phyloP scores from a whole-genome alignment of 1,140 invertebrate genomes.

The Drosophila kanapiae region DNA sequence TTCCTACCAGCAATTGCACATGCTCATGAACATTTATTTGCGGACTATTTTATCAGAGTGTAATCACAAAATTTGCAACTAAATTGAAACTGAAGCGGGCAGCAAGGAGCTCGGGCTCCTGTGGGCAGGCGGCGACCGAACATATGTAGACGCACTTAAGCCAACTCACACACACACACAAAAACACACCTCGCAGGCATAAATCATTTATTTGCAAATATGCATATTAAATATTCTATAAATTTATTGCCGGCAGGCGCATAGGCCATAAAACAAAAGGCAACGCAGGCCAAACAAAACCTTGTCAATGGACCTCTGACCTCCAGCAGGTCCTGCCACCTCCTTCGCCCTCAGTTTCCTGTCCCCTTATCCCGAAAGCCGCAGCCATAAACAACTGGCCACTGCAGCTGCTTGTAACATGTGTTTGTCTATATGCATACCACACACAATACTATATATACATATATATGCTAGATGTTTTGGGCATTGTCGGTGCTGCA shows the following conservation, averaged over 20 bases:
- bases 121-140: slow-evolving; percentile 31
- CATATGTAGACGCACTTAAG: slow-evolving; percentile 63
- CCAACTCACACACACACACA: slow-evolving; percentile 20
- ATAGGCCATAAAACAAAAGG: slow-evolving; percentile 63
- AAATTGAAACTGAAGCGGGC: slow-evolving; percentile 52
- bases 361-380: slow-evolving; percentile 15
- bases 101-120: slow-evolving; percentile 2
- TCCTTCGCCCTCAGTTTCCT: not conserved
- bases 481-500: slow-evolving; percentile 30
- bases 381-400: slow-evolving; percentile 60
- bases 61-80: slow-evolving; percentile 33
- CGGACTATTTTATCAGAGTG: slow-evolving; percentile 9
- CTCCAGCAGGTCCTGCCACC: slow-evolving; percentile 3
- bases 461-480: slow-evolving; percentile 2
- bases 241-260: slow-evolving; percentile 69
- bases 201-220: slow-evolving; percentile 76
- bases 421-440: slow-evolving; percentile 36
- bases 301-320: slow-evolving; percentile 50
- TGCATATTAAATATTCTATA: slow-evolving; percentile 78
- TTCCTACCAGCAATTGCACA: too few relatives aligned
- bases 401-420: slow-evolving; percentile 59
- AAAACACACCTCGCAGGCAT: slow-evolving; percentile 49
- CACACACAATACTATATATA: slow-evolving; percentile 9
- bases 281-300: slow-evolving; percentile 54
- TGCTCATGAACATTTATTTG: not conserved